A percentile compares a stretch with the other conserved stretches of the same genome.
These are phyloP conservation scores for Caenorhabditis auriculariae DNA, from an alignment of 2,888 invertebrate species.

Conservation along the genomic window DNA sequence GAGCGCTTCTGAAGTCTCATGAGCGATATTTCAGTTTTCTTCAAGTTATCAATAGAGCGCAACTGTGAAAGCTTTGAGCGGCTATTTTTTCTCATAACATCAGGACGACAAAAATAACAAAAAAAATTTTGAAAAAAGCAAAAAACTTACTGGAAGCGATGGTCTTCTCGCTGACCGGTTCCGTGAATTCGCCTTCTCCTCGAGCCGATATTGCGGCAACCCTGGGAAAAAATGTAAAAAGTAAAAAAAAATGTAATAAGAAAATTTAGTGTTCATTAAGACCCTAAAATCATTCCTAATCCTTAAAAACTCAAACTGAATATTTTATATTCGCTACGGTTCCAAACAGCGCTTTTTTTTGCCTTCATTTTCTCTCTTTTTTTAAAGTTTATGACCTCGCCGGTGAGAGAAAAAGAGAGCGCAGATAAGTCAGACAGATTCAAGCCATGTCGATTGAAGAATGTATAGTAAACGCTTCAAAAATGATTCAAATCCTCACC, in stretches of 20 bases:
- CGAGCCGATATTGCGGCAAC: slow-evolving; percentile 87
- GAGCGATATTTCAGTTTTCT: too few relatives aligned
- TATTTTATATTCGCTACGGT: neutral
- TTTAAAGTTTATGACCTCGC: too few relatives aligned
- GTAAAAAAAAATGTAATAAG: too few relatives aligned
- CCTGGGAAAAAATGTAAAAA: slow-evolving; percentile 77
- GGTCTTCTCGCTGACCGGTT: slow-evolving; percentile 88
- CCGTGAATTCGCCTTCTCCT: slow-evolving; percentile 92
- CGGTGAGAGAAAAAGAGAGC: too few relatives aligned
- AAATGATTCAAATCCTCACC: slow-evolving; percentile 15
- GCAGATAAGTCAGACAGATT: too few relatives aligned
- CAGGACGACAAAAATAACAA: slow-evolving; percentile 7
- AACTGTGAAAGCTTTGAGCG: slow-evolving; percentile 12
- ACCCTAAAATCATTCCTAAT: too few relatives aligned
- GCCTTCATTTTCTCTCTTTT: neutral
- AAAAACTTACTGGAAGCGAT: slow-evolving; percentile 67
- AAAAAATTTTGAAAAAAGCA: neutral
- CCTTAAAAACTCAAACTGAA: too few relatives aligned
- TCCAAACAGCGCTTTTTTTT: neutral
- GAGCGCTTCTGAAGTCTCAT: too few relatives aligned
- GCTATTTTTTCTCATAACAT: slow-evolving; percentile 5
- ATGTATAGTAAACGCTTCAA: too few relatives aligned
- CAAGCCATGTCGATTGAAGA: neutral
- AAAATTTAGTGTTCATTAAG: too few relatives aligned
- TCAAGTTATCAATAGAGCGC: too few relatives aligned